Evolutionary conservation across 37 sponge, comb jelly and placozoan species (phyloP).

Genomic region (Cladorhizidae sp.): DNA sequence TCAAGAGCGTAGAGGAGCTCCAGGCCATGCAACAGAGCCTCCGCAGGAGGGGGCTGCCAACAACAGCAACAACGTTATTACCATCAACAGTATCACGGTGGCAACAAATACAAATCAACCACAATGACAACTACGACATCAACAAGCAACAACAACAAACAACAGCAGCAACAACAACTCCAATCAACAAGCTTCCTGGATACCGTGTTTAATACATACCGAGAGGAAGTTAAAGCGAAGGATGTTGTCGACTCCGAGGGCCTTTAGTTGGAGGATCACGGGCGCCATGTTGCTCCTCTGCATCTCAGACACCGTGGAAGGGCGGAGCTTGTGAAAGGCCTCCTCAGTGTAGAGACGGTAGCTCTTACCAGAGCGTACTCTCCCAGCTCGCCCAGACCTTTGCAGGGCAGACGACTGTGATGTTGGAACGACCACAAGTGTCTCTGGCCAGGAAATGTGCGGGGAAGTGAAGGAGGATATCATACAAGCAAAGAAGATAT

Average conservation of each 20-base stretch:
- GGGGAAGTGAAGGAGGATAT: background rate
- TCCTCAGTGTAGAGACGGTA: constrained; percentile 83
- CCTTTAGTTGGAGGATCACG: constrained; percentile 89
- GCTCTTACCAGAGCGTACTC: constrained; percentile 86
- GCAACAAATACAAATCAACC: too few relatives aligned
- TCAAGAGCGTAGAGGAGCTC: constrained; percentile 91
- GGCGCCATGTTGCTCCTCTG: constrained; percentile 77
- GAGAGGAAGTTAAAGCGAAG: constrained; percentile 87
- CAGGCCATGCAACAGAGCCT: constrained; percentile 63
- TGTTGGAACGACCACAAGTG: constrained; percentile 82
- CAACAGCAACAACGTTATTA: too few relatives aligned
- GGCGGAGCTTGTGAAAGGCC: constrained; percentile 43
- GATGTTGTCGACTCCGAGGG: constrained; percentile 92
- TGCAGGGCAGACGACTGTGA: constrained; percentile 90
- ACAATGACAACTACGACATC: too few relatives aligned
- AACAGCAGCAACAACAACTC: background rate
- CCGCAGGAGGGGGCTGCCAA: constrained; percentile 86
- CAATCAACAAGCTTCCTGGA: background rate
- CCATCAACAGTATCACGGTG: too few relatives aligned
- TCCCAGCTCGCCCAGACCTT: constrained; percentile 90
- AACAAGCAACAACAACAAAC: background rate
- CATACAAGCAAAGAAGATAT: background rate
- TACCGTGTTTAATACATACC: constrained; percentile 41
- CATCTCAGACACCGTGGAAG: constrained; percentile 77
- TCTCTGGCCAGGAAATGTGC: constrained; percentile 47